These are phyloP conservation scores for Pegoplata infirma DNA, from an alignment of 2,888 invertebrate genomes.

Conservation along the genomic window DNA sequence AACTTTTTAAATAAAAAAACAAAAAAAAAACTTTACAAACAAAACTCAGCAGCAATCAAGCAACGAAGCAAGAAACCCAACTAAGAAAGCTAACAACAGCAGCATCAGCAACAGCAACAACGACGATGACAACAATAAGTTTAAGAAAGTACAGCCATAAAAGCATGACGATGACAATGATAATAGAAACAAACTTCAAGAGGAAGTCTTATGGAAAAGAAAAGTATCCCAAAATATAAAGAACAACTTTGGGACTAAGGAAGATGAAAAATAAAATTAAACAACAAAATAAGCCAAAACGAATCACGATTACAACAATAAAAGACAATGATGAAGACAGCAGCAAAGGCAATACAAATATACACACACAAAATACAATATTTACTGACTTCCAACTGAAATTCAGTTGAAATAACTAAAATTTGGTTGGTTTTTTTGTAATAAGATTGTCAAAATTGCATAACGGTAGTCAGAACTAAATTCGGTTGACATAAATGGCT, in stretches of 20 bases:
- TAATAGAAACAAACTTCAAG: constrained; percentile 48
- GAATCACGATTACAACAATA: constrained; percentile 11
- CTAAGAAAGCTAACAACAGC: neutral
- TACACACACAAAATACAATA: no score
- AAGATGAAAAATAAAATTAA: constrained; percentile 2
- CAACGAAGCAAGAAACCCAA: neutral
- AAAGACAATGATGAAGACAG: neutral
- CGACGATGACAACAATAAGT: constrained; percentile 26
- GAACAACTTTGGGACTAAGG: constrained; percentile 19
- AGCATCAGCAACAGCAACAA: neutral
- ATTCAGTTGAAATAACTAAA: no score
- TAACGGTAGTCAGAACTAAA: no score
- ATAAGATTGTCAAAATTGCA: no score
- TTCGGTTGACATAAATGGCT: no score
- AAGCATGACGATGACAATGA: constrained; percentile 43
- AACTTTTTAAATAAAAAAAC: constrained; percentile 18
- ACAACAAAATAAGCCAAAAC: neutral
- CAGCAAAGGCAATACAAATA: neutral
- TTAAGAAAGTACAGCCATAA: constrained; percentile 13
- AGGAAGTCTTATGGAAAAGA: constrained; percentile 44
- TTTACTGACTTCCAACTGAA: no score
- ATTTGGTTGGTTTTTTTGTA: no score
- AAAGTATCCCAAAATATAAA: no score
- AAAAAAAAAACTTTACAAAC: no score
- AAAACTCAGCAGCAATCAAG: constrained; percentile 14